phyloP scores from a whole-genome alignment of 2,113 vertebrate species.

The Ginglymostoma cirratum region DNA sequence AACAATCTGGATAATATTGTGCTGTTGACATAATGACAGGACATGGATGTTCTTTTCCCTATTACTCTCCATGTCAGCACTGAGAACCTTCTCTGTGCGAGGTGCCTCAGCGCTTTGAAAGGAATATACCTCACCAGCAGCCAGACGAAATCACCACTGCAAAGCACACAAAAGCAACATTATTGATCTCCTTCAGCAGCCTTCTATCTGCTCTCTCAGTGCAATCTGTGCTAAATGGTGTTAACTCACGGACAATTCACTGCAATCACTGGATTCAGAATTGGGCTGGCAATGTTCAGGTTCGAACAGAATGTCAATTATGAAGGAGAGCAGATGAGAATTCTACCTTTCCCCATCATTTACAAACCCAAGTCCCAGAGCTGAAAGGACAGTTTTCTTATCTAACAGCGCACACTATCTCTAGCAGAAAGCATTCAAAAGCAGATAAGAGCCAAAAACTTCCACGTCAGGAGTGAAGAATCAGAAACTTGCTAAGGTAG shows the following conservation, averaged over 20 bases:
- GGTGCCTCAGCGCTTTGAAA: not conserved
- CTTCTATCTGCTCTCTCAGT: not conserved
- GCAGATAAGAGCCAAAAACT: not conserved
- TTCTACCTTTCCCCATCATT: not conserved
- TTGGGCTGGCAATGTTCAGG: not conserved
- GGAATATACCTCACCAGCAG: not conserved
- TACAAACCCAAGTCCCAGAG: not conserved
- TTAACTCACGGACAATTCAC: not conserved
- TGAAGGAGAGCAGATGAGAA: not conserved
- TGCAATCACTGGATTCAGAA: not conserved
- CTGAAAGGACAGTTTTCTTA: not conserved
- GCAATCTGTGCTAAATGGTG: not conserved
- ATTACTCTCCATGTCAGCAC: not conserved
- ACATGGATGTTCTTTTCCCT: not conserved
- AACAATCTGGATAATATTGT: not conserved
- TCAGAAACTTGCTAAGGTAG: not conserved
- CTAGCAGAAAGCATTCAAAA: not conserved
- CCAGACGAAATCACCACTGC: not conserved
- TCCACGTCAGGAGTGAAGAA: not conserved
- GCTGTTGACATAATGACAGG: not conserved
- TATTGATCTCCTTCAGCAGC: not conserved
- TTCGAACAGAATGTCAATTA: not conserved
- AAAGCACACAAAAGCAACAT: not conserved
- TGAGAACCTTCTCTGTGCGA: not conserved
- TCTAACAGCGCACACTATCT: not conserved